These are phyloP conservation scores for Cryptoblepharus egeriae DNA, from an alignment of 2,797 vertebrate species.

Conservation along the genomic window DNA sequence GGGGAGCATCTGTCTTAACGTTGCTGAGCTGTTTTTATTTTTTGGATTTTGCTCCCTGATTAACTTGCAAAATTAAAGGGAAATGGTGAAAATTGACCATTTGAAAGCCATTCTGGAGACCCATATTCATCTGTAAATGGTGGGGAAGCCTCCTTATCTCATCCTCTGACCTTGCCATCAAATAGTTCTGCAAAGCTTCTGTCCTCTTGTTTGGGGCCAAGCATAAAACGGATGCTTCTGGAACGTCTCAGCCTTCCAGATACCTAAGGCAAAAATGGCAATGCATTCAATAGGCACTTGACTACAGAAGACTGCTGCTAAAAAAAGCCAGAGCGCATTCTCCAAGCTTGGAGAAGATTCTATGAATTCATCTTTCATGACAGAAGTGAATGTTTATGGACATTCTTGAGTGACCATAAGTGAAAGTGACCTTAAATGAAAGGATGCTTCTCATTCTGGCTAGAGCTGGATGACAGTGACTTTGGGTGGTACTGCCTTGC, in stretches of 20 bases:
- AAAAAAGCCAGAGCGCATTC: constrained; percentile 60
- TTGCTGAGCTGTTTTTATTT: not conserved
- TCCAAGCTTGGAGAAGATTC: constrained; percentile 53
- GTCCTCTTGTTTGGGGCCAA: constrained; percentile 20
- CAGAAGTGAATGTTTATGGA: constrained; percentile 38
- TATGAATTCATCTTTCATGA: constrained; percentile 55
- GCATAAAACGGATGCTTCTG: not conserved
- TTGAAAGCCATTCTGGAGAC: no score
- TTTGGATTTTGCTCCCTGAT: constrained; percentile 1
- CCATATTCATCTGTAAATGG: not conserved
- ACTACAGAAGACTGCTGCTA: constrained; percentile 47
- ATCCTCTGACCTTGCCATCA: not conserved
- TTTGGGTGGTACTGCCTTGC: not conserved
- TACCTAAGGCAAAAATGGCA: constrained; percentile 25
- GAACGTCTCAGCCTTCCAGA: constrained; percentile 37
- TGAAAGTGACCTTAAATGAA: constrained; percentile 63
- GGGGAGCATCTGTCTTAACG: no score
- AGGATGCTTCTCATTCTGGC: constrained; percentile 46
- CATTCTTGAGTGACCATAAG: constrained; percentile 59
- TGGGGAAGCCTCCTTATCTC: not conserved
- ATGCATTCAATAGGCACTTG: constrained; percentile 53
- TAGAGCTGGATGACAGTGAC: constrained; percentile 4
- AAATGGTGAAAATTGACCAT: not conserved
- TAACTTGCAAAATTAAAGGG: not conserved
- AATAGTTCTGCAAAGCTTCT: not conserved